Evolutionary conservation across 2,888 invertebrate genomes (phyloP), one percentile per base, ranked within the genome.

Genomic region (Pandemis cinnamomeana): DNA sequence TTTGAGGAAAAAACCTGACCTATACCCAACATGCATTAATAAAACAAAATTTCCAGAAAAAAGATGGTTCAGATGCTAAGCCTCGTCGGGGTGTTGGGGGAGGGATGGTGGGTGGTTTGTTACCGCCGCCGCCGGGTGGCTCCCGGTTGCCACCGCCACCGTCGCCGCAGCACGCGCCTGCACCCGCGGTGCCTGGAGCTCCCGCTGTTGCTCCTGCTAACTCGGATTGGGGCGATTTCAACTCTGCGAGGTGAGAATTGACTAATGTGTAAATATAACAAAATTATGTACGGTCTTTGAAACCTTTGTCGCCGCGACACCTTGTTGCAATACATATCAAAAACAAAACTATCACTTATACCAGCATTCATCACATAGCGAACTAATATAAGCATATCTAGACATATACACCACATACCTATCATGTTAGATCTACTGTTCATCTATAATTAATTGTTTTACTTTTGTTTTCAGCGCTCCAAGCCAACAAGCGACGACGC

Each of bases 221-320:
- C 76, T 95, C 96, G 13, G 96, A 97, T 80, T 97, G 97, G 97
- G 97, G 97, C 48, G 97, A 97, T 83, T 97, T 97, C 86, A 96
- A 96, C 79, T 96, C 96, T 76, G 96, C 96, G 77, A 94, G 95
- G 95, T 95, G 87, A 82, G 79, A 75, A 20, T 66, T 67, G 46
- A 53, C 36, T 63, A 66, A 27, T 55, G 10, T 64, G 36, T 72
- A 67, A 48, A 51, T 76, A 36, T 36, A 36, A 36, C 20, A 20
- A 0, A 20, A 20, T 20, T 20, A 20, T 20, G 20, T 20, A 1
- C 1, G 20, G 20, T 20, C 20, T 20, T 20, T 20, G 20, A 20
- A 20, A 20, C 20, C 20, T 20, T 20, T 20, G 20, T 20, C 20
- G 20, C 1, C 20, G 20, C 20, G 20, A 20, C 20, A 20, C 20